A percentile compares a stretch with the other conserved stretches of the same genome.
These are phyloP conservation scores for Novumbra hubbsi DNA, from an alignment of 2,797 vertebrate genomes.

Conservation along the genomic window DNA sequence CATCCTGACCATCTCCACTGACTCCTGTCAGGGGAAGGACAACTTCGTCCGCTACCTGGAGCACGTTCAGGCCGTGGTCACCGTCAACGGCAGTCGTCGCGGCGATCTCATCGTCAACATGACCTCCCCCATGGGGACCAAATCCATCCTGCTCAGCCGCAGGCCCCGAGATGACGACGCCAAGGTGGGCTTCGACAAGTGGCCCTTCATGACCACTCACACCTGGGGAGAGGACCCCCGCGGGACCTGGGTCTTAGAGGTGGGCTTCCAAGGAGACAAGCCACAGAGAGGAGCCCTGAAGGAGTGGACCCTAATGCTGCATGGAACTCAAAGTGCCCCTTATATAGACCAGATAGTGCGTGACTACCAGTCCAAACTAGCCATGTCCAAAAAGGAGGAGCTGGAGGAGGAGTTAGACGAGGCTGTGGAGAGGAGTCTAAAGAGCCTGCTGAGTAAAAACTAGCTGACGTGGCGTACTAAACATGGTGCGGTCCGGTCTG, in stretches of 20 bases:
- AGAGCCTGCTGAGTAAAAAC: slow-evolving; percentile 93
- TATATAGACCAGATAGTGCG: slow-evolving; percentile 98
- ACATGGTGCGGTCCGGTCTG: slow-evolving; percentile 17
- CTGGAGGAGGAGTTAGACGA: slow-evolving; percentile 97
- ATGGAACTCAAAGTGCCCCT: slow-evolving; percentile 96
- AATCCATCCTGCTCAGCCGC: slow-evolving; percentile 94
- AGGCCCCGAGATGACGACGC: slow-evolving; percentile 92
- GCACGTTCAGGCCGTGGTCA: slow-evolving; percentile 95
- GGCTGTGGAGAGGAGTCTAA: slow-evolving; percentile 94
- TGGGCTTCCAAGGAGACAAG: slow-evolving; percentile 83
- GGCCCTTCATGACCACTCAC: slow-evolving; percentile 99
- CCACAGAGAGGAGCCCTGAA: slow-evolving; percentile 88
- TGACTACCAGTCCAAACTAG: slow-evolving; percentile 99
- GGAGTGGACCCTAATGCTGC: slow-evolving; percentile 98
- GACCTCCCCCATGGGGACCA: slow-evolving; percentile 98
- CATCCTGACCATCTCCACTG: slow-evolving; percentile 82
- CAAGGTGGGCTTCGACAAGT: slow-evolving; percentile 99
- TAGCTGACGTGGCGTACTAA: slow-evolving; percentile 64
- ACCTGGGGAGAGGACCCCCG: slow-evolving; percentile 99
- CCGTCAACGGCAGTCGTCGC: slow-evolving; percentile 88
- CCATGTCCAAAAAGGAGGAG: slow-evolving; percentile 99
- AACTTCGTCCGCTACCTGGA: slow-evolving; percentile 98
- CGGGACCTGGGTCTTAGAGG: slow-evolving; percentile 92
- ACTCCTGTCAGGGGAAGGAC: slow-evolving; percentile 93
- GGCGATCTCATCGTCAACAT: slow-evolving; percentile 98